Base-by-base conservation (phyloP, 2,888 invertebrate species). In the Apotomis capreana region DNA sequence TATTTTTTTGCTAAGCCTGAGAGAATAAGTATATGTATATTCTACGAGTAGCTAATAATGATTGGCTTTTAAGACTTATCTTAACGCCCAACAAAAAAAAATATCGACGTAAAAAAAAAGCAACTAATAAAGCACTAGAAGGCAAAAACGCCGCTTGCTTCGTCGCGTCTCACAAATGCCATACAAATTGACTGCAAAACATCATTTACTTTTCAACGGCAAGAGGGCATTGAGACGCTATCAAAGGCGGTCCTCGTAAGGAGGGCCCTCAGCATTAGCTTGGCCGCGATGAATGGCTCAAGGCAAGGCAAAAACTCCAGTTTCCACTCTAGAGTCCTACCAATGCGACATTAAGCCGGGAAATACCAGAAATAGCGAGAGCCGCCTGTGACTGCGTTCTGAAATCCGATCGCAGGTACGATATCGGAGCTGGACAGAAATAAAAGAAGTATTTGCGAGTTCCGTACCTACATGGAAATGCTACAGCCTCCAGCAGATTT, bases 371-470 rank as follows among this genome's bases (percentile, higher is more conserved):
- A 82, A 81, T 81, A 81, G 81, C 80, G 78, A 80, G 83, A 81
- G 76, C 75, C 76, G 77, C 74, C 76, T 75, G 76, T 73, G 76
- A 67, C 74, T 76, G 74, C 73, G 76, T 75, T 69, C 77, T 79
- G 80, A 80, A 82, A 84, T 82, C 83, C 82, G 80, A 84, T 83
- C 78, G 79, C 79, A 79, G 76, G 76, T 78, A 78, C 75, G 72
- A 74, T 74, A 76, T 75, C 68, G 74, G 68, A 62, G 64, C 69
- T 63, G 73, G 70, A 74, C 72, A 74, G 67, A 74, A 70, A 77
- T 75, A 77, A 78, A 77, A 76, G 75, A 75, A 59, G 72, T 74
- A 75, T 78, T 74, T 73, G 67, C 72, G 70, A 74, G 74, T 74
- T 76, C 69, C 75, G 73, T 74, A 67, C 70, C 64, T 52, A 57